Percentiles rank a stretch among this genome's conserved stretches.
phyloP scores from a whole-genome alignment of 2,113 vertebrate genomes.

The Corythaeola cristata region DNA sequence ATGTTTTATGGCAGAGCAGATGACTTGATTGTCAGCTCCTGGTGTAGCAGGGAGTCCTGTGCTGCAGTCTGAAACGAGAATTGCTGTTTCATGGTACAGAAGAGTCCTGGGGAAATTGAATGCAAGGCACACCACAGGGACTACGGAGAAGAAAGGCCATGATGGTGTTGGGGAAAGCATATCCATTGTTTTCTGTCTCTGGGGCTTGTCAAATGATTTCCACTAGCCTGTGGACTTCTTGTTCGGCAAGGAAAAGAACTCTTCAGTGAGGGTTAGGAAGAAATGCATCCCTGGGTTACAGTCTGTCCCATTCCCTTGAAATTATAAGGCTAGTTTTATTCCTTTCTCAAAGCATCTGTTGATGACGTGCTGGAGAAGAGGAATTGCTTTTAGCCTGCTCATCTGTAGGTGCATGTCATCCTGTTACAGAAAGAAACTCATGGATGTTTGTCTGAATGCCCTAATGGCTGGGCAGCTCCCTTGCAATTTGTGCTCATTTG shows the following conservation, averaged over 20 bases:
- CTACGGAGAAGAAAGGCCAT: accelerated
- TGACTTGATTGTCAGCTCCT: background rate
- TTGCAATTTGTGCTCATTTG: background rate
- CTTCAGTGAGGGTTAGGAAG: background rate
- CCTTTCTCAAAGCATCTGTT: background rate
- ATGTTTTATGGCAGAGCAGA: background rate
- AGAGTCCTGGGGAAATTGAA: background rate
- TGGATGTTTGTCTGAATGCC: background rate
- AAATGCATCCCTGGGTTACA: background rate
- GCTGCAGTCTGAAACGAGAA: background rate
- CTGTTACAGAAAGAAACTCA: background rate
- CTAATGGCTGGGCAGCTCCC: background rate
- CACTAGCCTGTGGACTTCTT: background rate
- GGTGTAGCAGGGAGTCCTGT: background rate
- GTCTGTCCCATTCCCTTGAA: background rate
- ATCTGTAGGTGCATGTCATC: background rate
- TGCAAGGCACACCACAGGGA: background rate
- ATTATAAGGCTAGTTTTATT: background rate
- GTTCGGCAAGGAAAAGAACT: background rate
- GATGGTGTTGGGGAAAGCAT: background rate
- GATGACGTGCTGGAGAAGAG: background rate
- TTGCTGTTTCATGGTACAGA: background rate
- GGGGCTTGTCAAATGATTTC: background rate
- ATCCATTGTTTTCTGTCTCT: background rate
- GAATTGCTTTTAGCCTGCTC: background rate